phyloP scores from a whole-genome alignment of 1,140 invertebrate species.

The Drosophila kurseongensis region DNA sequence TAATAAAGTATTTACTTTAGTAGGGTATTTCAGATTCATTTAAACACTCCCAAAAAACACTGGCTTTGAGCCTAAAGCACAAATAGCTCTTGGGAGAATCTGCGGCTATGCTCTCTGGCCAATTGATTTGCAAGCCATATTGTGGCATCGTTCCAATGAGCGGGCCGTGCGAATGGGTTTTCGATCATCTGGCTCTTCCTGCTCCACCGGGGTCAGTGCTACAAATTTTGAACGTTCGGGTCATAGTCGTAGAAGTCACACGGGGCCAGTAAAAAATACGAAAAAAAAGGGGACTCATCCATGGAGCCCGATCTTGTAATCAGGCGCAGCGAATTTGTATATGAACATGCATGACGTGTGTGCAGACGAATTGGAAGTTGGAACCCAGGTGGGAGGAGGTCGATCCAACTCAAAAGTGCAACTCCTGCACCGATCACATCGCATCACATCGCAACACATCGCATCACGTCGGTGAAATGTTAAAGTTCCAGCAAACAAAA shows the following conservation, averaged over 20 bases:
- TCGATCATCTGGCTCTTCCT: slow-evolving; percentile 60
- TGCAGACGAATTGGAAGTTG: slow-evolving; percentile 47
- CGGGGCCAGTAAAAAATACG: slow-evolving; percentile 30
- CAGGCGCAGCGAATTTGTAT: slow-evolving; percentile 81
- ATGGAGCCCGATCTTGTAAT: slow-evolving; percentile 67
- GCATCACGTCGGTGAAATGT: slow-evolving; percentile 78
- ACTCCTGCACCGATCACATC: slow-evolving; percentile 47
- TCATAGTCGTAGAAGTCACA: slow-evolving; percentile 73
- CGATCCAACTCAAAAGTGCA: slow-evolving; percentile 12
- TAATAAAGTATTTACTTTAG: not conserved
- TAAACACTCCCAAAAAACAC: no score
- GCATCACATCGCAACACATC: slow-evolving; percentile 60
- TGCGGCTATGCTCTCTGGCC: slow-evolving; percentile 65
- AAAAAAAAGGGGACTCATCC: slow-evolving; percentile 11
- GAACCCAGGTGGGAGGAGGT: slow-evolving; percentile 28
- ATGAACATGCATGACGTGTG: slow-evolving; percentile 82
- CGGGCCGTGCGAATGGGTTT: slow-evolving; percentile 73
- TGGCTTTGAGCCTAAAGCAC: slow-evolving; percentile 1
- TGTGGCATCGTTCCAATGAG: slow-evolving; percentile 77
- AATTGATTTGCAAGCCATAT: slow-evolving; percentile 79
- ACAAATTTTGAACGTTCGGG: slow-evolving; percentile 83
- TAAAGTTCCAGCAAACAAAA: slow-evolving; percentile 83
- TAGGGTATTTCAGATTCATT: not conserved
- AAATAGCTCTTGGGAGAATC: slow-evolving; percentile 36
- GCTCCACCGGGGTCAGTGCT: slow-evolving; percentile 66